Evolutionary conservation across 64 coral and sea anemone genomes (phyloP), one percentile per base, ranked within the genome.

Genomic region (Hydrozoanthus tunicans): DNA sequence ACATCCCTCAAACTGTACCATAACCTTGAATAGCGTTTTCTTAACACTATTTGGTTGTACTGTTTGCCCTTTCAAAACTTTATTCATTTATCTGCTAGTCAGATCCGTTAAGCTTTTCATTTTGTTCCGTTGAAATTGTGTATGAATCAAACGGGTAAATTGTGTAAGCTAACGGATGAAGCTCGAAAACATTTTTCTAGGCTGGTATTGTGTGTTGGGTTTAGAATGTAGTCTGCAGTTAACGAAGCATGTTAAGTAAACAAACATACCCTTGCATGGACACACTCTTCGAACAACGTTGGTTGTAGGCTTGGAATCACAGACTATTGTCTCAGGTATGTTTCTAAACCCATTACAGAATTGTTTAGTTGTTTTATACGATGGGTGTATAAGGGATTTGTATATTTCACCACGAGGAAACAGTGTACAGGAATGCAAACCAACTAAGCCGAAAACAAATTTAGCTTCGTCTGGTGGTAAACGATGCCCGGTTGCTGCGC

Each of bases 181-280:
- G 17, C 3, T 13, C 17, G 17, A 15, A 68, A 24, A 8, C 26
- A 75, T 51, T 52, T 51, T 12, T 73, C 4, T 0, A 51, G 3
- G 10, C 52, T 12, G 3, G 52, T 8, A 76, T n/a, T 9, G 43
- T 51, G 26, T 52, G 53, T 13, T 9, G 27, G 26, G 13, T 11
- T 52, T 11, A 12, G 64, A 4, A 66, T 66, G 64, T 13, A 5
- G 64, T 43, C 32, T 43, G 32, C 32, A 1, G 32, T 43, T 43
- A 43, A 43, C 32, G 2, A 43, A 43, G 32, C 32, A 43, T 43
- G 32, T 43, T 43, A 43, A 43, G 32, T 43, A 43, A 76, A 2
- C 9, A 52, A 12, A 62, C 61, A 3, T 64, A 88, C 84, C 55
- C 25, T 74, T 88, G 84, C 84, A 88, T 17, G 84, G 84, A 7